Evolutionary conservation across 2,797 vertebrate genomes (phyloP).

Genomic region (Gila robusta): DNA sequence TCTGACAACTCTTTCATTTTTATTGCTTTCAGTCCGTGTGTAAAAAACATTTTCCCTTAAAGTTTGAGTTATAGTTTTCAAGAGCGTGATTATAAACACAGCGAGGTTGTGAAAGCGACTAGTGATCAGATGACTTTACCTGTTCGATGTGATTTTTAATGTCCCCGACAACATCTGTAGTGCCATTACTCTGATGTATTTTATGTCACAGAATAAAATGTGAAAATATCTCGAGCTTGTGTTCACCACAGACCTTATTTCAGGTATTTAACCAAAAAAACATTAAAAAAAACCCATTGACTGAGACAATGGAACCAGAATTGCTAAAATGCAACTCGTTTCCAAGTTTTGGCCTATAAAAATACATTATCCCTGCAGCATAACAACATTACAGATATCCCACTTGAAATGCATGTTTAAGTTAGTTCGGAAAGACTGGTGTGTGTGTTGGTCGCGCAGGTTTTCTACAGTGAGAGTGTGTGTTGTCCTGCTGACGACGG

Average conservation of each 20-base stretch:
- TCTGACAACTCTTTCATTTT: not conserved
- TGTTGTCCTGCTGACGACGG: conserved; percentile 71
- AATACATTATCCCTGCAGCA: not conserved
- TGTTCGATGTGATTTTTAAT: not conserved
- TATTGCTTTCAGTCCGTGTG: no score
- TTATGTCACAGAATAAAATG: not conserved
- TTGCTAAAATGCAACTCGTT: not conserved
- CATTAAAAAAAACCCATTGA: not conserved
- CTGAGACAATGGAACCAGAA: not conserved
- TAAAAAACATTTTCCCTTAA: not conserved
- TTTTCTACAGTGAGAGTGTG: conserved; percentile 74
- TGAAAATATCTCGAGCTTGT: not conserved
- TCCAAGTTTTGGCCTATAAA: not conserved
- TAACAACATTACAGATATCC: not conserved
- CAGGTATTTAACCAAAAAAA: not conserved
- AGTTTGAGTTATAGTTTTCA: not conserved
- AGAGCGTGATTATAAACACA: not conserved
- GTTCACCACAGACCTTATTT: not conserved
- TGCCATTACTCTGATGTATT: not conserved
- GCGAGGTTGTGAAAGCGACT: not conserved
- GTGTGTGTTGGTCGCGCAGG: conserved; percentile 66
- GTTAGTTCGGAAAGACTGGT: not conserved
- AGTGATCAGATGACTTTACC: not conserved
- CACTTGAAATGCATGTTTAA: not conserved
- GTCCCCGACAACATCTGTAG: not conserved